These are phyloP conservation scores for Elanus axillaris DNA, from an alignment of 2,113 vertebrate species.

Conservation along the genomic window DNA sequence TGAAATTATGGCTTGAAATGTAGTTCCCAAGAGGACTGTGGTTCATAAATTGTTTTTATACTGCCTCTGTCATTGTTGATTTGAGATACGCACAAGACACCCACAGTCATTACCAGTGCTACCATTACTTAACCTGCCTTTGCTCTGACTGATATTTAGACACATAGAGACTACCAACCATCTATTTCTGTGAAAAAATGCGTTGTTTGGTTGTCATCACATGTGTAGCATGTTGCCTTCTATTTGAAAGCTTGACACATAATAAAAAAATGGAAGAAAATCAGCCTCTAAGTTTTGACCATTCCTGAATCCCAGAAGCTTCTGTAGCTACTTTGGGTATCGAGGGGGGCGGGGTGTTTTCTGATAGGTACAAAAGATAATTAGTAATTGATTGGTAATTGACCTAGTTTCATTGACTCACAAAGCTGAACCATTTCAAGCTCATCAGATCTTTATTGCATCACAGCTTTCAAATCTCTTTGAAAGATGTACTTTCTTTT, in stretches of 20 bases:
- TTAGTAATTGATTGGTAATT: not conserved
- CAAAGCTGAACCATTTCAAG: not conserved
- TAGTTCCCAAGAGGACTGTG: constrained; percentile 65
- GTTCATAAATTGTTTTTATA: constrained; percentile 76
- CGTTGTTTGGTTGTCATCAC: constrained; percentile 13
- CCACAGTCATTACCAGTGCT: constrained; percentile 48
- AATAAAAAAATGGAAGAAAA: constrained; percentile 22
- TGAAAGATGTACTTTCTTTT: not conserved
- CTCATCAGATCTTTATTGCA: not conserved
- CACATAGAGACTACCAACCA: constrained; percentile 27
- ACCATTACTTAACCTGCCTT: constrained; percentile 46
- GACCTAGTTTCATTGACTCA: not conserved
- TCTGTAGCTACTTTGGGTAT: not conserved
- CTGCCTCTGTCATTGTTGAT: constrained; percentile 73
- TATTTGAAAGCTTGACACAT: constrained; percentile 40
- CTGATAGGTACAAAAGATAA: not conserved
- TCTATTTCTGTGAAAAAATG: constrained; percentile 46
- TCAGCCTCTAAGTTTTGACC: not conserved
- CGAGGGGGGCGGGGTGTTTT: not conserved
- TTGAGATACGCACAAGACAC: constrained; percentile 65
- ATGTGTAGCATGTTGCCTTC: not conserved
- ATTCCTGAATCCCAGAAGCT: not conserved
- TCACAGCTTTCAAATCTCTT: not conserved
- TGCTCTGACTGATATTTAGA: constrained; percentile 30
- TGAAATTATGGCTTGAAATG: constrained; percentile 75